phyloP scores from a whole-genome alignment of 2,888 invertebrate species.

The Philonicus albiceps region DNA sequence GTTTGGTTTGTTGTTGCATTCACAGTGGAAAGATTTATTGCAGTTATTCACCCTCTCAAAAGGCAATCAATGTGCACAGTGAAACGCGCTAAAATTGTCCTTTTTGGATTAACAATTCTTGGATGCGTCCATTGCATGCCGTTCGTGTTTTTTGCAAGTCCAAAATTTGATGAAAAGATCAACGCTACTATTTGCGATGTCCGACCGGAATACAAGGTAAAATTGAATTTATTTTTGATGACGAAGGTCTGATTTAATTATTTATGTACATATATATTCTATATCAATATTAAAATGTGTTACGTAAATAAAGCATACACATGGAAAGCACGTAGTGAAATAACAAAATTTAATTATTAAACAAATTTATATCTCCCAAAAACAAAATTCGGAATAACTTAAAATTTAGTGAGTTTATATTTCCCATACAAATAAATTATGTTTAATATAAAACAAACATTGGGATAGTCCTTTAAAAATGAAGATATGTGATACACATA shows the following conservation, averaged over 20 bases:
- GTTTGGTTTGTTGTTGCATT: constrained; percentile 88
- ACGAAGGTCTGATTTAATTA: background rate
- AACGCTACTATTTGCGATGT: constrained; percentile 59
- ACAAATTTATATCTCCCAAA: background rate
- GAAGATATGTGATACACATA: no score
- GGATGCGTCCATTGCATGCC: constrained; percentile 71
- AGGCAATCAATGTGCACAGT: constrained; percentile 78
- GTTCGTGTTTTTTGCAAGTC: constrained; percentile 65
- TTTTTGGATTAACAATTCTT: constrained; percentile 65
- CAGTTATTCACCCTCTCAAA: constrained; percentile 78
- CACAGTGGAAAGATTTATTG: constrained; percentile 84
- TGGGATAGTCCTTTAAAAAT: no score
- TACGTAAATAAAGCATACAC: background rate
- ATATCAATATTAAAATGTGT: background rate
- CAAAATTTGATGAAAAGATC: constrained; percentile 57
- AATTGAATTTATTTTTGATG: background rate
- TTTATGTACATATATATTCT: background rate
- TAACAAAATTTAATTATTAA: background rate
- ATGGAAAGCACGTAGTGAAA: background rate
- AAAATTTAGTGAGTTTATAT: background rate
- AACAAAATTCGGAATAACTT: background rate
- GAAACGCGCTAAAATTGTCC: constrained; percentile 71
- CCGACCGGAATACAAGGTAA: constrained; percentile 60
- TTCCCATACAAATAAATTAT: no score
- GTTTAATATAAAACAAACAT: no score